Base-by-base conservation (phyloP, 1,140 invertebrate genomes). In the Tetraneura akinire region DNA sequence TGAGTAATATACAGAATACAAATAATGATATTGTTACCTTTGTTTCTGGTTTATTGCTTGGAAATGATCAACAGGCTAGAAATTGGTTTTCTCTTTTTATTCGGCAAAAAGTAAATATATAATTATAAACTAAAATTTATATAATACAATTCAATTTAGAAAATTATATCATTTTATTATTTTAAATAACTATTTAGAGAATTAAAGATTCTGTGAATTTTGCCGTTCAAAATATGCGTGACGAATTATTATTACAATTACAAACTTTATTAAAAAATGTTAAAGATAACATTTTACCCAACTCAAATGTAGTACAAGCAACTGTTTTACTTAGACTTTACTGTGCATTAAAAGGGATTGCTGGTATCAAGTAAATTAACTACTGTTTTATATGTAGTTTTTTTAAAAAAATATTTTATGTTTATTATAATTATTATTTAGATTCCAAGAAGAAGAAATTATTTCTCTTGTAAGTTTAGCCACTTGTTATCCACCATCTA, bases 31-130 rank as follows among this genome's bases (percentile, higher is more conserved):
- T 90, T 29, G 87, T 98, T 13, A 92, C 95, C 14, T 98, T 98
- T 87, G 89, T 97, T 29, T 96, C 94, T 71, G 95, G 96, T 11
- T 87, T 98, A 47, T 87, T 98, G 76, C 87, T 98, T 45, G 95
- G 96, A 21, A 96, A 92, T 84, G 96, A 98, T 87, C 92, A 95
- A 84, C 91, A 91, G 82, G 91, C 95, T 0, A 89, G 95, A 83
- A 92, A 91, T 81, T 98, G 96, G 96, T 96, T 98, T 85, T 93
- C 94, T 0, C 89, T 93, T 83, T 98, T 96, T 84, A 90, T 98
- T 49, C 90, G 95, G 4, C 96, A 98, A 84, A 98, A 97, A 86
- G 89, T 90, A 82, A 83, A 81, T 81, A 53, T 81, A 45, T 62
- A 8, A 37, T 47, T n/a, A 11, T 45, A 26, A 42, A 21, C n/a